Evolutionary conservation across 2,113 vertebrate species (phyloP).

Genomic region (Pelodiscus sinensis): DNA sequence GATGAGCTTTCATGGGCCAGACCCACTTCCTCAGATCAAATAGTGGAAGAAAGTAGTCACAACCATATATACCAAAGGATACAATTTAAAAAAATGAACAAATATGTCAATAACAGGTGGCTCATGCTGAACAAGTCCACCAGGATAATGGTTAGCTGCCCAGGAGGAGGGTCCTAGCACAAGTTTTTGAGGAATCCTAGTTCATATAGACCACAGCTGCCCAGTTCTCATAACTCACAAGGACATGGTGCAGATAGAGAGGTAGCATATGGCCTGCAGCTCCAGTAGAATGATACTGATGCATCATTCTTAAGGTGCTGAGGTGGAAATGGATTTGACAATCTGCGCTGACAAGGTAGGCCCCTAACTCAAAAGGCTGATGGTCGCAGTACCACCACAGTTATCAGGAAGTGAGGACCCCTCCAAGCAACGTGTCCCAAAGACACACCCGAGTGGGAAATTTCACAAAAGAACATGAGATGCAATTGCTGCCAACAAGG

Average conservation of each 20-base stretch:
- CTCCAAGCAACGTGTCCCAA: constrained; percentile 14
- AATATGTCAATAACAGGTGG: constrained; percentile 24
- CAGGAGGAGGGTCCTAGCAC: constrained; percentile 20
- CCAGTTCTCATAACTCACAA: too few species aligned
- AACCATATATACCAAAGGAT: too few species aligned
- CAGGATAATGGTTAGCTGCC: neutral
- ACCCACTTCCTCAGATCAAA: too few species aligned
- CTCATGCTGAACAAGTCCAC: neutral
- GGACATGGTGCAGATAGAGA: too few species aligned
- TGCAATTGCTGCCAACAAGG: neutral
- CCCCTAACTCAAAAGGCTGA: too few species aligned
- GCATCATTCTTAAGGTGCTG: neutral
- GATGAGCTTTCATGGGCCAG: too few species aligned
- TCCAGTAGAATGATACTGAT: neutral
- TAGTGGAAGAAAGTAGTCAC: too few species aligned
- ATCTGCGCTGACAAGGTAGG: too few species aligned
- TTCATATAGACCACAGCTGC: neutral
- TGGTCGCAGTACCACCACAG: neutral
- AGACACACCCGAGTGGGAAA: neutral
- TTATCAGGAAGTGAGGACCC: neutral
- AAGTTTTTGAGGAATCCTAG: constrained; percentile 56
- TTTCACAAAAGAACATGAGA: neutral
- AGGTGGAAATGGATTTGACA: too few species aligned
- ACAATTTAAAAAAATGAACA: too few species aligned
- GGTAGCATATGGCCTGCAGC: constrained; percentile 14